These are phyloP conservation scores for Leuciscus idus DNA, from an alignment of 2,113 vertebrate species.

Conservation along the genomic window DNA sequence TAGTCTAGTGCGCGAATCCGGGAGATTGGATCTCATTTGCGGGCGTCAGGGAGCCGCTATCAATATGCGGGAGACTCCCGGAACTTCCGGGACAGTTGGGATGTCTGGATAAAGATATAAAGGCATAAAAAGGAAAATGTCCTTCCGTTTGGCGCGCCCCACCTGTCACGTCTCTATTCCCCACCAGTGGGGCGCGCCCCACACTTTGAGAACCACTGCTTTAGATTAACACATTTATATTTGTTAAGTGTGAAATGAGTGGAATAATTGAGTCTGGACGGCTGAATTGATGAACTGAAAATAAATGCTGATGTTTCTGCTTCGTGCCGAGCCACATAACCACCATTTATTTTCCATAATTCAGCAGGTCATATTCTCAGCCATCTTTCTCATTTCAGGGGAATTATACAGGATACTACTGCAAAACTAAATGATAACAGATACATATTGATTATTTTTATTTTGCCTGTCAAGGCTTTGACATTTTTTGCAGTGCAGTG, in stretches of 20 bases:
- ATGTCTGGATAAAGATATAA: too few species aligned
- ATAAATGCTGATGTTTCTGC: not conserved
- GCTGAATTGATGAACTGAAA: constrained; percentile 15
- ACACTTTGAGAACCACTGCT: too few species aligned
- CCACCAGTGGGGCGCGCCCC: too few species aligned
- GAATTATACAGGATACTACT: not conserved
- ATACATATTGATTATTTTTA: not conserved
- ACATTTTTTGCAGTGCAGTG: not conserved
- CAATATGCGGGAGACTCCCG: too few species aligned
- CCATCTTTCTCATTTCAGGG: not conserved
- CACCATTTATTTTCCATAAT: not conserved
- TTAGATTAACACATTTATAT: not conserved
- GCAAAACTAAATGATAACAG: not conserved
- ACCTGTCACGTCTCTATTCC: too few species aligned
- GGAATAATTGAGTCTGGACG: not conserved
- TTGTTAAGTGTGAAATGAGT: not conserved
- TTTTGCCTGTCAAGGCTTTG: not conserved
- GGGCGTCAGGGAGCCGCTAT: too few species aligned
- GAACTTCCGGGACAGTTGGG: too few species aligned
- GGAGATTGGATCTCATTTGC: too few species aligned
- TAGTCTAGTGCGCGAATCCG: too few species aligned
- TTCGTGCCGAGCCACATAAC: not conserved
- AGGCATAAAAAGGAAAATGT: too few species aligned
- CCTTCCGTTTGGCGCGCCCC: too few species aligned
- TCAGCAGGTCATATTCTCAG: not conserved